phyloP scores from a whole-genome alignment of 2,113 vertebrate species.

The Onychostruthus taczanowskii region DNA sequence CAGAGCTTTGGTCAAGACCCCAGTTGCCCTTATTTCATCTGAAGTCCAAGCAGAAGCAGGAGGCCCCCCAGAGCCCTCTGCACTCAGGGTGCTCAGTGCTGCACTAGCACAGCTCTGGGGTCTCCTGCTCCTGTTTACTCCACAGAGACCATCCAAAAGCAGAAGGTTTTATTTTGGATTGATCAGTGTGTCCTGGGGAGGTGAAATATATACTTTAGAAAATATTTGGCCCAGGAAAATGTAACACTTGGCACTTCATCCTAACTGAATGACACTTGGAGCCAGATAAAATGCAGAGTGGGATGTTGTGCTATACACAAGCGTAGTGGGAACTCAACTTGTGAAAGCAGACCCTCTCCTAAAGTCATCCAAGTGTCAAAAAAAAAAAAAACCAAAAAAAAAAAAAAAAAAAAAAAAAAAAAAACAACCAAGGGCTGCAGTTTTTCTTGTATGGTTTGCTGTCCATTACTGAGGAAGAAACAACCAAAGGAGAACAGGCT shows the following conservation, averaged over 20 bases:
- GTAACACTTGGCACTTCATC: neutral
- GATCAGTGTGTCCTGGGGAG: neutral
- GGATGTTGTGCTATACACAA: neutral
- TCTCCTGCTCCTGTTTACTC: neutral
- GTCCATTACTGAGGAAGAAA: neutral
- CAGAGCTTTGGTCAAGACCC: neutral
- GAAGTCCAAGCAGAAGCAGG: neutral
- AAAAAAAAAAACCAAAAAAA: neutral
- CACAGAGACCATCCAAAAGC: neutral
- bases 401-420: neutral
- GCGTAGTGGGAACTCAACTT: neutral
- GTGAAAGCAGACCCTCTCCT: neutral
- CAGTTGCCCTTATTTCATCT: neutral
- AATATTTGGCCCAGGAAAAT: neutral
- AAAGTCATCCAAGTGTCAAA: neutral
- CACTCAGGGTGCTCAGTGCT: neutral
- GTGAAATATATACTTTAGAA: neutral
- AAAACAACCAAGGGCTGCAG: neutral
- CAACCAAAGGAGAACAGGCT: neutral
- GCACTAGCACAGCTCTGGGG: neutral
- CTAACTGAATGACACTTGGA: neutral
- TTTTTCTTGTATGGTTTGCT: neutral
- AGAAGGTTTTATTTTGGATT: neutral
- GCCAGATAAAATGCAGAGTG: neutral
- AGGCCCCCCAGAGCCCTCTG: neutral